Percentiles rank a stretch among this genome's conserved stretches.
Conservation (phyloP, 2,113 vertebrate species). For the Uropsilus gracilis region DNA sequence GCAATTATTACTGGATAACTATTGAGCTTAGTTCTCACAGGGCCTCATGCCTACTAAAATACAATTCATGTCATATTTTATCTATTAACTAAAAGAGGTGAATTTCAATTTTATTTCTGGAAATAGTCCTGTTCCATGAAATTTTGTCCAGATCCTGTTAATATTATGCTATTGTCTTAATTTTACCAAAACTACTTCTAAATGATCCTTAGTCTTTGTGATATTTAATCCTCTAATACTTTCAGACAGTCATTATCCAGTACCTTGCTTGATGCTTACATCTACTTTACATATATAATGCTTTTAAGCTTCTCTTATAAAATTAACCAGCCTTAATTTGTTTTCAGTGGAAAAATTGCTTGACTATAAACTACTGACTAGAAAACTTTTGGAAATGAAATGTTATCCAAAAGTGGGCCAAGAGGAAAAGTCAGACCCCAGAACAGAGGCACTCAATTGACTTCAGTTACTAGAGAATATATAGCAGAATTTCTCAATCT, state of each 20-base stretch:
- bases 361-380: neutral
- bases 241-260: neutral
- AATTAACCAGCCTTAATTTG: slow-evolving; percentile 48
- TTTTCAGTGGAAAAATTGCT: neutral
- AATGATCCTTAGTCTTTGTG: neutral
- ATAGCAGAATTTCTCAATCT: neutral
- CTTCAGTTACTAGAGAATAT: neutral
- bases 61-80: neutral
- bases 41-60: neutral
- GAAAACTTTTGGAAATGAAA: neutral
- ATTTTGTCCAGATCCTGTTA: neutral
- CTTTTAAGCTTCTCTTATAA: slow-evolving; percentile 8
- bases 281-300: slow-evolving; percentile 26
- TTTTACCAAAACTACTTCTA: neutral
- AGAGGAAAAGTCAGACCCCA: neutral
- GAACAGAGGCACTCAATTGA: neutral
- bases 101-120: neutral
- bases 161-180: neutral
- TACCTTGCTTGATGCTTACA: neutral
- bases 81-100: neutral
- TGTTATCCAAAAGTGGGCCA: neutral
- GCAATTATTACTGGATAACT: neutral
- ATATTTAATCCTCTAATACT: neutral
- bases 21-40: neutral
- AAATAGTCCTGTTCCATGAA: neutral